Base-by-base conservation (phyloP, 2,888 invertebrate species). In the Ferdinandea cuprea region DNA sequence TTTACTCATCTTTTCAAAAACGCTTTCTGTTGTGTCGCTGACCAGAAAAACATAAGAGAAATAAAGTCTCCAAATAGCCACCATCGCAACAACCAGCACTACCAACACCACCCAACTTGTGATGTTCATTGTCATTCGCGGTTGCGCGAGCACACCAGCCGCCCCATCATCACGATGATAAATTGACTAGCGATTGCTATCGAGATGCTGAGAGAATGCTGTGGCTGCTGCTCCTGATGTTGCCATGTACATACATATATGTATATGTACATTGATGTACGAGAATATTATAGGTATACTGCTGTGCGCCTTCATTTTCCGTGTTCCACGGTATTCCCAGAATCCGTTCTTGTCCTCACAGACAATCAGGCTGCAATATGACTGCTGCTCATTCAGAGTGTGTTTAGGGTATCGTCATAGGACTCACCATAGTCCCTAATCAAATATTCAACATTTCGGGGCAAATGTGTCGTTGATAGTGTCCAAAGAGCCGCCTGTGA, bases 401-500 rank as follows among this genome's bases (percentile, higher is more conserved):
- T 40, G 44, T 54, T 35, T 25, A 21, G 32, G 61, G 48, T 25
- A 50, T 52, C 50, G 52, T 58, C 42, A 59, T 59, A 66, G 44
- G 50, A 77, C 40, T 85, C 72, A 35, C 28, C 35, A 72, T 3
- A 21, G 25, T 19, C 19, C 76, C 83, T 83, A 77, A 83, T 85
- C 83, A 85, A 85, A 85, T 86, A 85, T 86, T 83, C 85, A 48
- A 71, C 69, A 44, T 66, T 81, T 81, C 77, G 71, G 78, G 69
- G 81, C 77, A 81, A 81, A 81, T 77, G 81, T 81, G 81, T 81
- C 71, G 77, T 65, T 52, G 81, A 89, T 87, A 87, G 89, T 90
- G 90, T 90, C 88, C 89, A 88, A 89, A 88, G 87, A 90, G 91
- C 90, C 90, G 90, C 91, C 91, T 81, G 25, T 25, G 76, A 21